Percentiles rank a stretch among this genome's conserved stretches.
Evolutionary conservation across 2,113 vertebrate genomes (phyloP).

Genomic region (Talpa occidentalis): DNA sequence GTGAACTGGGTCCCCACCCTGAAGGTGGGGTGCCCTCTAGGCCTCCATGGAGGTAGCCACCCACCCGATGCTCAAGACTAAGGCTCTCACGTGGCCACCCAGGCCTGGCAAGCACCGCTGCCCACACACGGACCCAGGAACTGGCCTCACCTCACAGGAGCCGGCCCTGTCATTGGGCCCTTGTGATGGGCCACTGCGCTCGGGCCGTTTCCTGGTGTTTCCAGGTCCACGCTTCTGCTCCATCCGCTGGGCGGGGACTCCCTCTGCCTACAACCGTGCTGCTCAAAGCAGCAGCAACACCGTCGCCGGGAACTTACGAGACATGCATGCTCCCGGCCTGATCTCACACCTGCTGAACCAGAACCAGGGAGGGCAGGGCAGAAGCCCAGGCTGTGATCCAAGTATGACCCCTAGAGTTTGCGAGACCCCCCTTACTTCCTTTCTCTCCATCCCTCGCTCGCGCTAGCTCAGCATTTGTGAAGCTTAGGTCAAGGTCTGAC

Average conservation of each 20-base stretch:
- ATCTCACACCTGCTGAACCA: not conserved
- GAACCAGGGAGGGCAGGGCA: too few relatives aligned
- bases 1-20: not conserved
- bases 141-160: not conserved
- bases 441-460: not conserved
- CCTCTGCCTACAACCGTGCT: not conserved
- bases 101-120: accelerated
- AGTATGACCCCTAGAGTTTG: not conserved
- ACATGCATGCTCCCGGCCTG: accelerated
- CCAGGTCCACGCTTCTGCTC: accelerated
- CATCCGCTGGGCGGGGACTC: too few relatives aligned
- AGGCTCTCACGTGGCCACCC: not conserved
- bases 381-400: not conserved
- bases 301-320: not conserved
- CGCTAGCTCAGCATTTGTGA: not conserved
- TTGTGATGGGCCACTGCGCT: not conserved
- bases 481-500: not conserved
- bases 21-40: not conserved
- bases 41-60: accelerated
- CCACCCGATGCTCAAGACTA: too few relatives aligned
- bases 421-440: not conserved
- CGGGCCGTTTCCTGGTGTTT: not conserved
- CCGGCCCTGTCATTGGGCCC: too few relatives aligned
- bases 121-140: not conserved
- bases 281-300: not conserved